Evolutionary conservation across 2,113 vertebrate species (phyloP).

Genomic region (Aegithalos caudatus): DNA sequence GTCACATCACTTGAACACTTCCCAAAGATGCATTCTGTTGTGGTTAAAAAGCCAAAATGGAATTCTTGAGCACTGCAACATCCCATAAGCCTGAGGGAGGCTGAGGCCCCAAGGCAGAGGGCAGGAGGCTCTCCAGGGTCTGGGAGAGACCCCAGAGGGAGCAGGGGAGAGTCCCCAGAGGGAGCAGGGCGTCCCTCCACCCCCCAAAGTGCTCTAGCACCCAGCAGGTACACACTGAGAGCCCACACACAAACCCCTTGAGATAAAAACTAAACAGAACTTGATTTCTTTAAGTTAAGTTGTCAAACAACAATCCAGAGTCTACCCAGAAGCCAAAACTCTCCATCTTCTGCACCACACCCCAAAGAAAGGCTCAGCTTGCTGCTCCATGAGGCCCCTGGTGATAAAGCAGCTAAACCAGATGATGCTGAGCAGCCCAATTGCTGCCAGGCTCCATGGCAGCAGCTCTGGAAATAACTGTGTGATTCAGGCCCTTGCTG

Average conservation of each 20-base stretch:
- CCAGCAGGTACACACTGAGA: neutral
- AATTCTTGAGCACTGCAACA: neutral
- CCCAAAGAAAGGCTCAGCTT: neutral
- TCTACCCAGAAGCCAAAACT: neutral
- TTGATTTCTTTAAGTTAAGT: neutral
- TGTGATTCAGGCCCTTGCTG: neutral
- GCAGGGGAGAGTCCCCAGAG: too few species aligned
- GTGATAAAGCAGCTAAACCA: neutral
- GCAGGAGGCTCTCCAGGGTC: neutral
- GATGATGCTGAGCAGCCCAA: neutral
- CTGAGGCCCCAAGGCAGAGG: neutral
- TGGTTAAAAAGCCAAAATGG: neutral
- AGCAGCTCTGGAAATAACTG: neutral
- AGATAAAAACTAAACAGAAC: neutral
- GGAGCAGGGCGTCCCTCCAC: neutral
- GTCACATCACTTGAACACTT: neutral
- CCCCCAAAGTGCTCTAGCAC: neutral
- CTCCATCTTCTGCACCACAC: neutral
- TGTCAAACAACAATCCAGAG: neutral
- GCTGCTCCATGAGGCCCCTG: neutral
- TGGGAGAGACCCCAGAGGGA: neutral
- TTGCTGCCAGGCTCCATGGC: neutral
- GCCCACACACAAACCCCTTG: neutral
- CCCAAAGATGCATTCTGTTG: neutral
- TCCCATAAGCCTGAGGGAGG: rapidly evolving